Base-by-base conservation (phyloP, 2,888 invertebrate genomes). In the Plemyria rubiginata region DNA sequence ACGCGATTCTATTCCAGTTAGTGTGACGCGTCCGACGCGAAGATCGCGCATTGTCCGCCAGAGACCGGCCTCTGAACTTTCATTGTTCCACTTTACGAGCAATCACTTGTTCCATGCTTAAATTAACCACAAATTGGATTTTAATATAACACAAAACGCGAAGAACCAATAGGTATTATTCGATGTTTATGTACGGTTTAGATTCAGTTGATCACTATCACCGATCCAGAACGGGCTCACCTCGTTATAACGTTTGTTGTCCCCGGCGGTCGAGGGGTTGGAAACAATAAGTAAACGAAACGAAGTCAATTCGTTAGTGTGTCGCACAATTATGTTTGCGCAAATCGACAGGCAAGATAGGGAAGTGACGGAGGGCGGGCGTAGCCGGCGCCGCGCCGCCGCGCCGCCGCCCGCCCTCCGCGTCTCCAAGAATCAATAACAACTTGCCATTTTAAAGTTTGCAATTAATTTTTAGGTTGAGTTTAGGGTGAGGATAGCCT, bases 1-100 rank as follows among this genome's bases (percentile, higher is more conserved):
- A 79, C 83, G 84, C 75, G 81, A 83, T 85, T 88, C 92, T 92
- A 91, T 91, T 92, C 90, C 90, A 85, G 91, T 84, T 87, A 77
- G 80, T 81, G 80, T 88, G 90, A 90, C 92, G 92, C 81, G 83
- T 82, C 75, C 78, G 78, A 82, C 81, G 85, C 78, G 78, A 82
- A 81, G 85, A 82, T 86, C 82, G 88, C 75, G 81, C 80, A 84
- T 86, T 85, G 85, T 85, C 83, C 85, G 85, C 87, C 88, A 82
- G 80, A 83, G 79, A 74, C 73, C 73, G 81, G 83, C 77, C 78
- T 76, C 72, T 84, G 81, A 82, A 84, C 80, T 81, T 80, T 82
- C 84, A 87, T 88, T 88, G 86, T 88, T 88, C 79, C 75, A 68
- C 73, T 75, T 73, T 76, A 75, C 79, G 73, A 73, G 74, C 79